phyloP scores from a whole-genome alignment of 2,797 vertebrate genomes.

The Squalus acanthias region DNA sequence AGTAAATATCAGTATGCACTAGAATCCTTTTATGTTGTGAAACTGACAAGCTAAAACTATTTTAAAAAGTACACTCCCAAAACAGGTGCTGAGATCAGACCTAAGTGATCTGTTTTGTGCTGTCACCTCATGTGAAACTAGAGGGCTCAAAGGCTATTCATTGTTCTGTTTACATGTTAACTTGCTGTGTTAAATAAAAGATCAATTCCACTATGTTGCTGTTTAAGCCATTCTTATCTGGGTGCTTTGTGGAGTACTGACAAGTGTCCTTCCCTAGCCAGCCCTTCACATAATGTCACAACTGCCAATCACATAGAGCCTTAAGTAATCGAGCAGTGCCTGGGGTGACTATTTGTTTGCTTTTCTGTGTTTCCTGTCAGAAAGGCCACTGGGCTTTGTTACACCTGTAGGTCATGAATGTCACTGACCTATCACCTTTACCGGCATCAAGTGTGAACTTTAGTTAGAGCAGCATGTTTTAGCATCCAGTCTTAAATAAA shows the following conservation, averaged over 20 bases:
- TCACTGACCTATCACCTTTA: slow-evolving; percentile 53
- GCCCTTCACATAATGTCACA: slow-evolving; percentile 45
- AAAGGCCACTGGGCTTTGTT: slow-evolving; percentile 51
- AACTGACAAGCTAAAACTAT: slow-evolving; percentile 41
- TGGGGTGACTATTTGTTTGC: slow-evolving; percentile 41
- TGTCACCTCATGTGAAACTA: slow-evolving; percentile 37
- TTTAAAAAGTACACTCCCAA: slow-evolving; percentile 38
- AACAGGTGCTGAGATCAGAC: slow-evolving; percentile 44
- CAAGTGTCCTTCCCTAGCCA: slow-evolving; percentile 42
- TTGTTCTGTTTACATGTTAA: slow-evolving; percentile 40
- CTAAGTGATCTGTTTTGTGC: slow-evolving; percentile 35
- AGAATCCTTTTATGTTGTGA: slow-evolving; percentile 38
- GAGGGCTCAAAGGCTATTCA: slow-evolving; percentile 40
- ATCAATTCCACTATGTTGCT: slow-evolving; percentile 39
- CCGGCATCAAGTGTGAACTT: slow-evolving; percentile 44
- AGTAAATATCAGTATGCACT: slow-evolving; percentile 39
- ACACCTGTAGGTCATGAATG: slow-evolving; percentile 58
- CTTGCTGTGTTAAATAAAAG: slow-evolving; percentile 42
- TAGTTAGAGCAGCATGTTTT: slow-evolving; percentile 19
- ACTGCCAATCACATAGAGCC: slow-evolving; percentile 47
- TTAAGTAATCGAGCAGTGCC: slow-evolving; percentile 42
- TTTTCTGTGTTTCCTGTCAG: slow-evolving; percentile 53
- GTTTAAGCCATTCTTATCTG: slow-evolving; percentile 39
- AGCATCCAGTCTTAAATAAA: neutral
- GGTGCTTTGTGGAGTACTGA: slow-evolving; percentile 42